These are phyloP conservation scores for Torymus auratus DNA, from an alignment of 2,888 invertebrate genomes.

Conservation along the genomic window DNA sequence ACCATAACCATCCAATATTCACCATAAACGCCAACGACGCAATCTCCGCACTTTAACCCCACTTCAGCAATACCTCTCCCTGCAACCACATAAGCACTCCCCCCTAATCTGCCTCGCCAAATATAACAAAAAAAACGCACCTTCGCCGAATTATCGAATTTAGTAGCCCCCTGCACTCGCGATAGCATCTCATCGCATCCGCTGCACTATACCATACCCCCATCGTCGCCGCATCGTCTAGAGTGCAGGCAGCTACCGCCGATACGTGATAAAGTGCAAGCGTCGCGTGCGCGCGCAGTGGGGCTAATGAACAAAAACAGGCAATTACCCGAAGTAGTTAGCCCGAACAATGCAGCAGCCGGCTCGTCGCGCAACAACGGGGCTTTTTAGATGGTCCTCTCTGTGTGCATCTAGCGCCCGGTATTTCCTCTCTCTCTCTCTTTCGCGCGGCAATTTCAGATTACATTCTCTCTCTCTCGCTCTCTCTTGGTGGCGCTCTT, in stretches of 20 bases:
- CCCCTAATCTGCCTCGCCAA: too few species aligned
- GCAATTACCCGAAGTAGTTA: constrained; percentile 68
- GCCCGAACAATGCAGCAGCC: constrained; percentile 63
- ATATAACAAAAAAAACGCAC: not conserved
- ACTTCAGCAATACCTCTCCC: too few species aligned
- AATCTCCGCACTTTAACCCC: too few species aligned
- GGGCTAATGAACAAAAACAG: constrained; percentile 68
- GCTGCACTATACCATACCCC: too few species aligned
- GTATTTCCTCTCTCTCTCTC: constrained; percentile 19
- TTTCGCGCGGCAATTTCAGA: constrained; percentile 46
- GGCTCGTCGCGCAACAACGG: constrained; percentile 59
- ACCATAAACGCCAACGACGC: too few species aligned
- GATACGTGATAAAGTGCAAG: constrained; percentile 51
- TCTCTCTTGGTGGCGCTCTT: constrained; percentile 15
- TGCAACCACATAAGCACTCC: too few species aligned
- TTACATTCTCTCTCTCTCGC: constrained; percentile 59
- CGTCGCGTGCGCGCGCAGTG: constrained; percentile 43
- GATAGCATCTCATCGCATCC: not conserved
- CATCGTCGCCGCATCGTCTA: too few species aligned
- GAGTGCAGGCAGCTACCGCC: not conserved
- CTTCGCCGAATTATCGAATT: not conserved
- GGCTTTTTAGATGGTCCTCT: constrained; percentile 55
- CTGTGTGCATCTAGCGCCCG: not conserved
- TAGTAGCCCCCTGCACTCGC: too few species aligned
- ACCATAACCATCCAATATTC: too few species aligned